Evolutionary conservation across 1,140 invertebrate genomes (phyloP).

Genomic region (Galleria mellonella): DNA sequence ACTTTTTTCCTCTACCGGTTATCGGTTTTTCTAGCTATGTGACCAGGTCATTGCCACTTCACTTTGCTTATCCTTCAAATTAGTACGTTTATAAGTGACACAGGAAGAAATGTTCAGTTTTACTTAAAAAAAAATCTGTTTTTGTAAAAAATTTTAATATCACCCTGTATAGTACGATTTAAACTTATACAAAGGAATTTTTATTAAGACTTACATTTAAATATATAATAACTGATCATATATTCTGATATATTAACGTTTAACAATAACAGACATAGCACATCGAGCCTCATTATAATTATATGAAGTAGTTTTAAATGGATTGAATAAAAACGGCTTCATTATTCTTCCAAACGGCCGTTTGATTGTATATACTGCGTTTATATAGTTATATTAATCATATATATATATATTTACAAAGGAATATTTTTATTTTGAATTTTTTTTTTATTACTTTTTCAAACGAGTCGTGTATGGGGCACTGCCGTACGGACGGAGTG

Average conservation of each 20-base stretch:
- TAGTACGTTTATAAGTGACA: no score
- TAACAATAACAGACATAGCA: background rate
- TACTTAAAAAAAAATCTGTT: no score
- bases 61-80: no score
- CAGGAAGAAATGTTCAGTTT: no score
- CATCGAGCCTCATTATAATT: background rate
- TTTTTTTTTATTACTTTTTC: slow-evolving; percentile 20
- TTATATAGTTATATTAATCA: slow-evolving; percentile 29
- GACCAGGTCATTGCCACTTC: no score
- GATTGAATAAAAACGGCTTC: slow-evolving; percentile 3
- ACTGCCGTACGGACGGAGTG: slow-evolving; percentile 22
- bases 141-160: no score
- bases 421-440: slow-evolving; percentile 24
- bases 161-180: no score
- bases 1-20: no score
- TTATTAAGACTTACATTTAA: no score
- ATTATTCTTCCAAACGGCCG: slow-evolving; percentile 14
- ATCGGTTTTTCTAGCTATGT: no score
- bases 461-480: slow-evolving; percentile 24
- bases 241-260: background rate
- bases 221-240: no score
- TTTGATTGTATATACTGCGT: slow-evolving; percentile 26
- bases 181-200: no score
- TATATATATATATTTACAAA: slow-evolving; percentile 26
- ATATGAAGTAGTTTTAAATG: background rate